These are phyloP conservation scores for Pitta sordida DNA, from an alignment of 2,113 vertebrate genomes.

Conservation along the genomic window DNA sequence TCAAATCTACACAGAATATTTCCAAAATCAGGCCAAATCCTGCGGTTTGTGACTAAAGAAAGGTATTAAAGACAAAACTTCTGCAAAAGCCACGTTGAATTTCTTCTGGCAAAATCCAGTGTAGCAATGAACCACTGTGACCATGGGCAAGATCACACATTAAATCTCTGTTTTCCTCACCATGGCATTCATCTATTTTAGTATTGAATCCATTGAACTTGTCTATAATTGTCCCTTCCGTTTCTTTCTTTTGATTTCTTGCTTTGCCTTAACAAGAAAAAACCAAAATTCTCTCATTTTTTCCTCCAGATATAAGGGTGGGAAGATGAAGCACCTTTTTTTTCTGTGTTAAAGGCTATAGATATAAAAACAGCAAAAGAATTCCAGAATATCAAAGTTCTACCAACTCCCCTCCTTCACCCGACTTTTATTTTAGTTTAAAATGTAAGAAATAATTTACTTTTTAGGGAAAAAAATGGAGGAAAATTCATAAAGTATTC, in stretches of 20 bases:
- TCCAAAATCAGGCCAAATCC: neutral
- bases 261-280: neutral
- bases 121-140: neutral
- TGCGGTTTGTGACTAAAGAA: neutral
- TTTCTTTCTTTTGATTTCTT: neutral
- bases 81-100: neutral
- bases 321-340: neutral
- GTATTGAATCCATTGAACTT: neutral
- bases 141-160: neutral
- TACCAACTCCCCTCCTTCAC: neutral
- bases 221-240: neutral
- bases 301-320: neutral
- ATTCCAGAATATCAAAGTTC: neutral
- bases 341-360: no score
- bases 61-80: neutral
- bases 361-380: neutral
- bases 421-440: constrained; percentile 6
- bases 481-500: neutral
- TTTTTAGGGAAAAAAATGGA: neutral
- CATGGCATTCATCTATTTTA: neutral
- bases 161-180: neutral
- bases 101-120: neutral
- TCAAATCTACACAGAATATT: neutral
- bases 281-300: neutral
- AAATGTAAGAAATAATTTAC: constrained; percentile 25